These are phyloP conservation scores for Reinhardtius hippoglossoides DNA, from an alignment of 2,113 vertebrate genomes.

Conservation along the genomic window DNA sequence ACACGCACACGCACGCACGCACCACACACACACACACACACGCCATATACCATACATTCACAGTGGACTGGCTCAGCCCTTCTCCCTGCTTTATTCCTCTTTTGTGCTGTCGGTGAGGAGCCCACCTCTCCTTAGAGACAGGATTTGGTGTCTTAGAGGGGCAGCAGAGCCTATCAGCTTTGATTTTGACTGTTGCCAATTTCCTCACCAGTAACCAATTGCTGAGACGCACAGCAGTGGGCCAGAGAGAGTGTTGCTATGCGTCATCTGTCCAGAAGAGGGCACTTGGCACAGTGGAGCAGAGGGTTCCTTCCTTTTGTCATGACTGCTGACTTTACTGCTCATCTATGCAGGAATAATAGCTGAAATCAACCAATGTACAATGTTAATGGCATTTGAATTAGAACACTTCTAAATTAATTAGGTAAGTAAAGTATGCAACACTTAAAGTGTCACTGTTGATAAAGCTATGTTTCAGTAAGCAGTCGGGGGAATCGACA, in stretches of 20 bases:
- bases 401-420: conserved; percentile 76
- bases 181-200: conserved; percentile 55
- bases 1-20: neutral
- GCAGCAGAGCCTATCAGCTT: conserved; percentile 58
- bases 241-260: conserved; percentile 1
- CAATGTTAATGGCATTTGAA: conserved; percentile 77
- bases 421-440: conserved; percentile 70
- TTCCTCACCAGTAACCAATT: conserved; percentile 31
- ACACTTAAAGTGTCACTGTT: conserved; percentile 74
- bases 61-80: conserved; percentile 30
- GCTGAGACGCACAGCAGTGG: conserved; percentile 27
- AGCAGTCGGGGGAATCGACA: conserved; percentile 64
- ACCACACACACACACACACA: neutral
- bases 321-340: conserved; percentile 62
- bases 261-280: conserved; percentile 70
- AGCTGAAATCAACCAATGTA: conserved; percentile 68
- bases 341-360: conserved; percentile 68
- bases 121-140: conserved; percentile 32
- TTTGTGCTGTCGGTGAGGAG: conserved; percentile 41
- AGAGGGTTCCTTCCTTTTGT: conserved; percentile 43
- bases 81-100: conserved; percentile 39
- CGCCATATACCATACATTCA: conserved; percentile 15
- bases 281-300: conserved; percentile 56
- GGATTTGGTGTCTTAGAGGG: conserved; percentile 44
- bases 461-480: conserved; percentile 69